phyloP scores from a whole-genome alignment of 2,113 vertebrate genomes.

The Oceanites oceanicus region DNA sequence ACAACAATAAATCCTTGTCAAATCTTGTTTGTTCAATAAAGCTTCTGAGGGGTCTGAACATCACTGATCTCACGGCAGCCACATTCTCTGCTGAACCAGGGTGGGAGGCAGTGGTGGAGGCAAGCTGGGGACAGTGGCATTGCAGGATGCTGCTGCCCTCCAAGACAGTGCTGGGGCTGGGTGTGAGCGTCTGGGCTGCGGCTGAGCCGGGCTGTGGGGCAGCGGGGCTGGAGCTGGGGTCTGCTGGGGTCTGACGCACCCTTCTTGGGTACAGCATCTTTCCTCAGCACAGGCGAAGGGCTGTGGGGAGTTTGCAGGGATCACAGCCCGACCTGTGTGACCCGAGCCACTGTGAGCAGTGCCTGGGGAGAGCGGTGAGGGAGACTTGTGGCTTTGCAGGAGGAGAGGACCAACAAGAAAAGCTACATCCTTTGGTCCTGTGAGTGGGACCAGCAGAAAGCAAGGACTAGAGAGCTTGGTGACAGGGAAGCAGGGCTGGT shows the following conservation, averaged over 20 bases:
- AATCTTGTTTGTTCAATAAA: constrained; percentile 14
- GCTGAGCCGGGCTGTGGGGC: background rate
- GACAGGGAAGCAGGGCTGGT: background rate
- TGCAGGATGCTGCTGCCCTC: background rate
- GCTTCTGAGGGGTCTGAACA: background rate
- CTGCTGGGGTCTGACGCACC: fast-evolving
- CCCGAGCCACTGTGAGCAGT: background rate
- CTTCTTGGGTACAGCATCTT: background rate
- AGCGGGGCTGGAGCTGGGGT: background rate
- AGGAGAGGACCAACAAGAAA: background rate
- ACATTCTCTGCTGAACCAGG: background rate
- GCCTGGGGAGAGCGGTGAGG: background rate
- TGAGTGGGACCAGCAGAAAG: background rate
- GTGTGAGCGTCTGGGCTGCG: fast-evolving
- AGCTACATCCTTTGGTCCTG: background rate
- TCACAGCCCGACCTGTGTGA: fast-evolving
- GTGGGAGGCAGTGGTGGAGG: fast-evolving
- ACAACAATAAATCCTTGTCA: background rate
- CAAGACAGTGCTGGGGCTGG: background rate
- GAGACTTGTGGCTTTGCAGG: background rate
- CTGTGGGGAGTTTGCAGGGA: background rate
- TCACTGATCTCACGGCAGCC: background rate
- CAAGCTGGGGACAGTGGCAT: background rate
- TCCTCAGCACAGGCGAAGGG: background rate
- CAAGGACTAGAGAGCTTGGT: fast-evolving